Conservation (phyloP, 2,888 invertebrate genomes). For the Drosophila eohydei region DNA sequence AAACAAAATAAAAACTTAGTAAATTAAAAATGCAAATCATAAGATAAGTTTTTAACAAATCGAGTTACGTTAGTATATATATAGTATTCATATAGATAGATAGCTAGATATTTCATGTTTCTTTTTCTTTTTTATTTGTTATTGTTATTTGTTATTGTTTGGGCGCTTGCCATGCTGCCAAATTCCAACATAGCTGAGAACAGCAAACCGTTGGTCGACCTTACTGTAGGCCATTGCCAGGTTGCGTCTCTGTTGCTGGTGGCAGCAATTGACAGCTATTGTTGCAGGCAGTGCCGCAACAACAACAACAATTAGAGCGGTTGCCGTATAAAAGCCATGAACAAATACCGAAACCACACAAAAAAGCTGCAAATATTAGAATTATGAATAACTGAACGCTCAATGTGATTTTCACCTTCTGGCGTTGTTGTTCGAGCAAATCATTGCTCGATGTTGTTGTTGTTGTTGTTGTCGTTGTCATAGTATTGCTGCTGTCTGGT, state of each 20-base stretch:
- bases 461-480: constrained; percentile 66
- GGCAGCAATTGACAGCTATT: constrained; percentile 35
- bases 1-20: constrained; percentile 36
- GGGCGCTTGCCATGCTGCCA: constrained; percentile 30
- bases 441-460: constrained; percentile 40
- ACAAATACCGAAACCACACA: constrained; percentile 85
- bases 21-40: constrained; percentile 40
- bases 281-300: constrained; percentile 54
- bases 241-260: constrained; percentile 33
- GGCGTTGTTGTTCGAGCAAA: constrained; percentile 66
- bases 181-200: constrained; percentile 13
- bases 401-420: constrained; percentile 85
- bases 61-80: constrained; percentile 44
- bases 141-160: constrained; percentile 24
- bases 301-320: constrained; percentile 67
- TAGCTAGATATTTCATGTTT: constrained; percentile 1
- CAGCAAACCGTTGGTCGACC: constrained; percentile 33
- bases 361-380: constrained; percentile 83
- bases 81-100: constrained; percentile 1
- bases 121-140: constrained; percentile 25
- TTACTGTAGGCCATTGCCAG: constrained; percentile 56
- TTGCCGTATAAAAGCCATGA: constrained; percentile 83
- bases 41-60: constrained; percentile 31
- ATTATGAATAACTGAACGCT: constrained; percentile 83
- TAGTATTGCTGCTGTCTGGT: constrained; percentile 44